Percentiles rank a stretch among this genome's conserved stretches.
Evolutionary conservation across 2,797 vertebrate species (phyloP).

Genomic region (Tangara arthus): DNA sequence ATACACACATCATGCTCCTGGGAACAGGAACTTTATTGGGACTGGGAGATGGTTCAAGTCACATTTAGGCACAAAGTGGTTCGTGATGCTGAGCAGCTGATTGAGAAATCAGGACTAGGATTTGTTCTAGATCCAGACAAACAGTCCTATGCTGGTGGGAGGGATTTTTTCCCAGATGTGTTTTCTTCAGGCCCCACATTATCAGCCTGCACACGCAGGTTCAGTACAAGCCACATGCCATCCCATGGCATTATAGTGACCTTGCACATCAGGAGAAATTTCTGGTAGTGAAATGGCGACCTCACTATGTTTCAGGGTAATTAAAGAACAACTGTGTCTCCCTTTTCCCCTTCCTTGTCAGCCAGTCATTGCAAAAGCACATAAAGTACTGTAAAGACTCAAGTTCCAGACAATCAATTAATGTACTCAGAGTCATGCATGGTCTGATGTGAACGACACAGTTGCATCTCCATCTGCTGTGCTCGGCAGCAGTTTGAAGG

Average conservation of each 20-base stretch:
- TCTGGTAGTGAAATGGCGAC: neutral
- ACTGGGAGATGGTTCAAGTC: neutral
- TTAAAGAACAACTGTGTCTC: neutral
- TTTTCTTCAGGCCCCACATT: neutral
- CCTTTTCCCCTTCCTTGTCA: neutral
- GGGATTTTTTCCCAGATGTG: neutral
- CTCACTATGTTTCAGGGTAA: neutral
- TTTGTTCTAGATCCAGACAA: neutral
- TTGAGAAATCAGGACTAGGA: neutral
- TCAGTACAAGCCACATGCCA: neutral
- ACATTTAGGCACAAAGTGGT: neutral
- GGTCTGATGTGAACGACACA: rapidly evolving
- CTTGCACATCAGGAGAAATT: neutral
- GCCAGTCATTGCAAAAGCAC: neutral
- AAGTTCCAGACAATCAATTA: neutral
- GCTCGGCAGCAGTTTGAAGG: neutral
- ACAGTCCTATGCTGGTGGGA: neutral
- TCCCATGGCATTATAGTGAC: neutral
- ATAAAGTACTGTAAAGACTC: neutral
- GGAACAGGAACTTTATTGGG: neutral
- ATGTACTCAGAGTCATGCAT: neutral
- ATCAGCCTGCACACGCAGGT: neutral
- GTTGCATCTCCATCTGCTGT: neutral
- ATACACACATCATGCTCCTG: neutral
- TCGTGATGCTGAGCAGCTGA: neutral